These are phyloP conservation scores for Sturnira hondurensis DNA, from an alignment of 2,113 vertebrate genomes.

Conservation along the genomic window DNA sequence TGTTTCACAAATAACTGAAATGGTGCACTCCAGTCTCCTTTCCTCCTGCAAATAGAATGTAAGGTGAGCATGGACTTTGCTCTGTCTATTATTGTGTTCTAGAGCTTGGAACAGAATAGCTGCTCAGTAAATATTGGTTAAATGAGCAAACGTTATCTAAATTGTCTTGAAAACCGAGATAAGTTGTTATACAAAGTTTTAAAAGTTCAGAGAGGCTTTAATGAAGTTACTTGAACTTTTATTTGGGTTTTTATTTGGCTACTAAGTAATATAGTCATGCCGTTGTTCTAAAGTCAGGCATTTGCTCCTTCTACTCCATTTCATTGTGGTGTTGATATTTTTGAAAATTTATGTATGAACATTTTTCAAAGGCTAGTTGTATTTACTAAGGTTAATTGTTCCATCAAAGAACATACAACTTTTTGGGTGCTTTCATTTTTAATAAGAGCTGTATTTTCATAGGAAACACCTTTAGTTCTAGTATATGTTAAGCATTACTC, in stretches of 20 bases:
- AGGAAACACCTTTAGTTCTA: background rate
- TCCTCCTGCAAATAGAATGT: background rate
- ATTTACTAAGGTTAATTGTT: background rate
- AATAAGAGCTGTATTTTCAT: background rate
- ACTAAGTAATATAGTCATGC: too few relatives aligned
- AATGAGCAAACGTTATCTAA: background rate
- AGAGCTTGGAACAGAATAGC: background rate
- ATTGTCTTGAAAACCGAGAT: background rate
- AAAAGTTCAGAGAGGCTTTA: background rate
- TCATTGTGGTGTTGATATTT: background rate
- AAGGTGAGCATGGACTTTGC: background rate
- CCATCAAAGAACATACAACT: background rate
- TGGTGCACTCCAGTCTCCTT: background rate
- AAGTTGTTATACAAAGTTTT: background rate
- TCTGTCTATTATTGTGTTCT: background rate
- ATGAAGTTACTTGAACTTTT: background rate
- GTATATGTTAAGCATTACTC: background rate
- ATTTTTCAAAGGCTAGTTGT: background rate
- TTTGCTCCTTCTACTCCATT: background rate
- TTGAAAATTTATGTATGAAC: background rate
- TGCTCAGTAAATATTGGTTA: background rate
- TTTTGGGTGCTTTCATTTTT: slow-evolving; percentile 31
- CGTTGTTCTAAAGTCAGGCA: background rate
- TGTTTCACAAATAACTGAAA: background rate
- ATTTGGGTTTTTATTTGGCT: background rate